Conservation (phyloP, 1,140 invertebrate genomes). For the Zaprionus lachaisei region DNA sequence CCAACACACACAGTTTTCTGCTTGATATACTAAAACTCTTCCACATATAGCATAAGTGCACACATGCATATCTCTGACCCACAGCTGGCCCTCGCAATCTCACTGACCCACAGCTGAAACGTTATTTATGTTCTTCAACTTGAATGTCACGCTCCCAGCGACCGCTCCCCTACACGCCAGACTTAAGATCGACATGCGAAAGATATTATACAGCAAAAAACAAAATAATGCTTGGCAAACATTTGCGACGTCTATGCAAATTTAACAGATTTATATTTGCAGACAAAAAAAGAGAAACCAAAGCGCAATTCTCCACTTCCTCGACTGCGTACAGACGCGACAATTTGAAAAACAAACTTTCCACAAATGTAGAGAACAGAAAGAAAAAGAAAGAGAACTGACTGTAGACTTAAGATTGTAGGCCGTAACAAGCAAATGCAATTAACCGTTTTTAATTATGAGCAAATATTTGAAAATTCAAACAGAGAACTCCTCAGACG, state of each 20-base stretch:
- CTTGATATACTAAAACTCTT: not conserved
- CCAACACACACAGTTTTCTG: not conserved
- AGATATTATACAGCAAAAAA: conserved; percentile 17
- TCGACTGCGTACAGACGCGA: conserved; percentile 37
- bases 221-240: conserved; percentile 54
- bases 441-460: conserved; percentile 72
- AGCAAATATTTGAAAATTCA: conserved; percentile 64
- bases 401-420: conserved; percentile 25
- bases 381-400: conserved; percentile 7
- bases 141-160: conserved; percentile 53
- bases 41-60: not conserved
- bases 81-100: conserved; percentile 23
- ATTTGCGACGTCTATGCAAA: conserved; percentile 60
- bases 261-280: conserved; percentile 59
- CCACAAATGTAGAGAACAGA: conserved; percentile 38
- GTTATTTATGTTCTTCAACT: conserved; percentile 4
- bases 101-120: conserved; percentile 27
- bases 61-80: conserved; percentile 12
- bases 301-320: conserved; percentile 38
- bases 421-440: conserved; percentile 64
- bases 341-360: conserved; percentile 60
- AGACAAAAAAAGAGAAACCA: conserved; percentile 9
- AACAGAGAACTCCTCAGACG: conserved; percentile 5
- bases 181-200: conserved; percentile 49
- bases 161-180: conserved; percentile 30